Percentiles rank a stretch among this genome's conserved stretches.
Evolutionary conservation across 2,888 invertebrate species (phyloP).

Genomic region (Cremastobaeus sp.): DNA sequence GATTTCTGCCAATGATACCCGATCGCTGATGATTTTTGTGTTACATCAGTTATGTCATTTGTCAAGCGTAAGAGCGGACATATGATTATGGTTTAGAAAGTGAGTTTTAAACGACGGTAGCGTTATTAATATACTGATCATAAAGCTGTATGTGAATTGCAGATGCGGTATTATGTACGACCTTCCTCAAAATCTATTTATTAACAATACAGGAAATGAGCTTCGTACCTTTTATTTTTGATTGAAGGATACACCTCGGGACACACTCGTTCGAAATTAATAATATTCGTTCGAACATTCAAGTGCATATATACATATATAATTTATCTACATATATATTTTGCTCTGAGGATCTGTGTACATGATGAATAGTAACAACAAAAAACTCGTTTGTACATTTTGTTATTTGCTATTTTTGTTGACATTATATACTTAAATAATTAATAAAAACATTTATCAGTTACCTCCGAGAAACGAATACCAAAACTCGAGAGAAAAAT

Average conservation of each 20-base stretch:
- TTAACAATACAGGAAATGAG: slow-evolving; percentile 31
- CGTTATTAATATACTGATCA: slow-evolving; percentile 18
- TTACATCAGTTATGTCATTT: slow-evolving; percentile 36
- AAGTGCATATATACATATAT: too few relatives aligned
- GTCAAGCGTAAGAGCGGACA: slow-evolving; percentile 17
- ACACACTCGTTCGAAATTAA: slow-evolving; percentile 9
- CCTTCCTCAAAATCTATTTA: slow-evolving; percentile 27
- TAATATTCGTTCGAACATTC: slow-evolving; percentile 8
- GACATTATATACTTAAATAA: too few relatives aligned
- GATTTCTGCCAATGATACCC: too few relatives aligned
- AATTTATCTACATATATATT: too few relatives aligned
- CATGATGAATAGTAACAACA: too few relatives aligned
- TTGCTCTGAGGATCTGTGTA: too few relatives aligned
- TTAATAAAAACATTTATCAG: too few relatives aligned
- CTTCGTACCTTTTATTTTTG: slow-evolving; percentile 21
- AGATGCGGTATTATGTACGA: slow-evolving; percentile 21
- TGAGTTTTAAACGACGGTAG: slow-evolving; percentile 24
- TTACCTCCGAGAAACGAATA: too few relatives aligned
- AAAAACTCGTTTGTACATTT: too few relatives aligned
- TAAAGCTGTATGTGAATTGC: slow-evolving; percentile 12
- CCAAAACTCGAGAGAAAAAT: too few relatives aligned
- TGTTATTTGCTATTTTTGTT: too few relatives aligned
- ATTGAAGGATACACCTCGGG: slow-evolving; percentile 13
- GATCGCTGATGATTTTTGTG: slow-evolving; percentile 13
- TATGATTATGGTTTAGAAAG: slow-evolving; percentile 44